phyloP scores from a whole-genome alignment of 2,113 vertebrate genomes.

The Spheniscus mendiculus region DNA sequence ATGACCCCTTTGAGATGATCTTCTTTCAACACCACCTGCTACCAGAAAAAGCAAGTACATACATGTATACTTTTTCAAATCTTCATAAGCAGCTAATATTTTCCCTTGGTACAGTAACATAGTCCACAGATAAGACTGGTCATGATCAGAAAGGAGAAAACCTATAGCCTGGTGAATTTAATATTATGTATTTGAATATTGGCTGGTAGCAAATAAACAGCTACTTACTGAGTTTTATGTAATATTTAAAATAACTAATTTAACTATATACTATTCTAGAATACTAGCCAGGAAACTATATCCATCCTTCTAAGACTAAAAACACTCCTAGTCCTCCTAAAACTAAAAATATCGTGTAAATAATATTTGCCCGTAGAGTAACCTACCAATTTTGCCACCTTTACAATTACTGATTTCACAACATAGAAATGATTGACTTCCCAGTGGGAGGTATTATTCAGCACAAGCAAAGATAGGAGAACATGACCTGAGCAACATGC shows the following conservation, averaged over 20 bases:
- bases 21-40: conserved; percentile 55
- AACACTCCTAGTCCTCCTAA: not conserved
- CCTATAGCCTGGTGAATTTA: not conserved
- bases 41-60: conserved; percentile 36
- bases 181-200: not conserved
- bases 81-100: not conserved
- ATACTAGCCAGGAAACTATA: not conserved
- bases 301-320: not conserved
- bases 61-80: conserved; percentile 26
- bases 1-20: conserved; percentile 42
- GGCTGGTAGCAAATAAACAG: not conserved
- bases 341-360: not conserved
- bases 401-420: not conserved
- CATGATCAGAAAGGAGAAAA: not conserved
- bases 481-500: not conserved
- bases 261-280: not conserved
- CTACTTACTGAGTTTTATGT: not conserved
- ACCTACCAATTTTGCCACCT: not conserved
- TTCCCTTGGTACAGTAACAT: not conserved
- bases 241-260: not conserved
- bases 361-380: not conserved
- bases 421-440: not conserved
- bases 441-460: not conserved
- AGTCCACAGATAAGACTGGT: not conserved
- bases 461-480: not conserved